A percentile compares a stretch with the other conserved stretches of the same genome.
Conservation (phyloP, 2,113 vertebrate genomes). For the Peromyscus maniculatus region DNA sequence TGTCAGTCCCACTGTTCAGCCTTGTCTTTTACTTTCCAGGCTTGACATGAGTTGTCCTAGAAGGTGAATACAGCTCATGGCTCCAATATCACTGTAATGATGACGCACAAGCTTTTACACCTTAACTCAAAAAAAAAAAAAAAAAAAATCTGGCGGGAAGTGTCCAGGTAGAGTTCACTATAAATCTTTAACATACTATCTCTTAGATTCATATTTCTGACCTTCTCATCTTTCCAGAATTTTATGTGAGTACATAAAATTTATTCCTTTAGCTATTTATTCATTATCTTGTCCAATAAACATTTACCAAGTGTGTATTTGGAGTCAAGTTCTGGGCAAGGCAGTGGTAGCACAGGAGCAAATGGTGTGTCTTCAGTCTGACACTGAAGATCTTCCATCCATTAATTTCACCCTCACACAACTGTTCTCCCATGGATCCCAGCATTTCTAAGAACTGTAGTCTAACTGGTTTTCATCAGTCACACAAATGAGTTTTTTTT, state of each 20-base stretch:
- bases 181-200: neutral
- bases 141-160: neutral
- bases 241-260: neutral
- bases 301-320: neutral
- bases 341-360: neutral
- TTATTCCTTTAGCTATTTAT: neutral
- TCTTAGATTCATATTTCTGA: neutral
- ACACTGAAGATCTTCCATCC: neutral
- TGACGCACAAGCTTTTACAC: neutral
- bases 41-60: neutral
- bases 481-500: neutral
- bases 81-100: neutral
- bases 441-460: neutral
- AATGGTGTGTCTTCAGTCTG: neutral
- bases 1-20: neutral
- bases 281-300: constrained; percentile 5
- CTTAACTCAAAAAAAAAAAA: neutral
- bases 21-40: constrained; percentile 2
- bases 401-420: neutral
- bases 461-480: neutral
- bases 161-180: neutral
- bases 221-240: neutral
- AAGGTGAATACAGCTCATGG: neutral
- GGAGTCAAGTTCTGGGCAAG: neutral
- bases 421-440: neutral